These are phyloP conservation scores for Carassius gibelio DNA, from an alignment of 2,113 vertebrate genomes.

Conservation along the genomic window DNA sequence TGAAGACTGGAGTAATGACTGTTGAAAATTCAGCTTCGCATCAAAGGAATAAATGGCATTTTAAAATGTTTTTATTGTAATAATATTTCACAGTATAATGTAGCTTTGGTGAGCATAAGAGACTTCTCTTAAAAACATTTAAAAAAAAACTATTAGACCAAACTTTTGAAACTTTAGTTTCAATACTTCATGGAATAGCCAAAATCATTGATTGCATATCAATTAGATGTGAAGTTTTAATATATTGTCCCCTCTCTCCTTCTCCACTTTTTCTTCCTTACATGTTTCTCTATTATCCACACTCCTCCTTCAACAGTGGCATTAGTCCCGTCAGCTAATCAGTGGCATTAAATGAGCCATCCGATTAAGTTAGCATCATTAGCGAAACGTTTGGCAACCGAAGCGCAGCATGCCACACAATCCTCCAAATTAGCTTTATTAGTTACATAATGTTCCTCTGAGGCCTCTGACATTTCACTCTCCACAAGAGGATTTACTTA, in stretches of 20 bases:
- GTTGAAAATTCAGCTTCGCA: not conserved
- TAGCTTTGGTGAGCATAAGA: not conserved
- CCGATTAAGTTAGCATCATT: slow-evolving; percentile 51
- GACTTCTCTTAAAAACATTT: not conserved
- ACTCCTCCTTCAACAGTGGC: not conserved
- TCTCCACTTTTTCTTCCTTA: not conserved
- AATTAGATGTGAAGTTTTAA: not conserved
- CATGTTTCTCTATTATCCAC: not conserved
- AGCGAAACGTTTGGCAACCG: slow-evolving; percentile 43
- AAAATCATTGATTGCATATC: not conserved
- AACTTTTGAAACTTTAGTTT: not conserved
- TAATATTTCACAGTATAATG: not conserved
- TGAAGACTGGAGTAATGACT: not conserved
- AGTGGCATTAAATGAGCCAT: slow-evolving; percentile 44
- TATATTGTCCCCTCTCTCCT: not conserved
- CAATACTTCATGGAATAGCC: not conserved
- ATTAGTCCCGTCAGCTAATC: slow-evolving; percentile 41
- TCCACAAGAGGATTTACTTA: slow-evolving; percentile 40
- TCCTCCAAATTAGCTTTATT: slow-evolving; percentile 52
- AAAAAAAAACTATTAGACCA: not conserved
- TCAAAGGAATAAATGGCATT: not conserved
- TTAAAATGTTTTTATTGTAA: not conserved
- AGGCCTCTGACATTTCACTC: slow-evolving; percentile 43
- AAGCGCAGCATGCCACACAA: slow-evolving; percentile 36
- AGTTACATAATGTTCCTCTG: slow-evolving; percentile 48